Evolutionary conservation across 2,888 invertebrate genomes (phyloP), one percentile per base, ranked within the genome.

Genomic region (Zhuqinia jingwanae): DNA sequence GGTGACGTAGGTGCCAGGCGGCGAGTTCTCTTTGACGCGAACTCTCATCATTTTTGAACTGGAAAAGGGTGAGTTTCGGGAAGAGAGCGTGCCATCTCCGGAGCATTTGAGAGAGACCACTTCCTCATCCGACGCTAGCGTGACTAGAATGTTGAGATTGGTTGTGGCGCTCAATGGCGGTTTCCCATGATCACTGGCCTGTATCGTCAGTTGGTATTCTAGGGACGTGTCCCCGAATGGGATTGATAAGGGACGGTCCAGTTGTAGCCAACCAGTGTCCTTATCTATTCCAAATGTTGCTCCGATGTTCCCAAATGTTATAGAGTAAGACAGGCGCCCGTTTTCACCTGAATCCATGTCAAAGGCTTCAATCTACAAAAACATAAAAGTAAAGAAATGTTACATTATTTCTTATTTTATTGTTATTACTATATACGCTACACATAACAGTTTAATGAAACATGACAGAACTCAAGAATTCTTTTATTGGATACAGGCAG

Each of bases 301-400:
- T 65, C 96, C 97, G 76, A 97, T 96, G 93, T 98, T 97, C 0
- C 96, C 96, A 94, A 97, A 96, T 36, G 95, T 95, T 91, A 98
- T 96, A 65, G 97, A 95, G 93, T 98, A 98, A 0, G 94, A 94
- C 73, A 97, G 94, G 90, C 95, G 94, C 0, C 96, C 96, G 92
- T 97, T 97, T 87, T 95, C 94, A 0, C 95, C 98, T 89, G 95
- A 95, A 92, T 97, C 98, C 88, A 95, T 94, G 93, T 97, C 97
- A 50, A 96, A 95, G 42, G 97, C 97, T 77, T 90, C 89, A 58
- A 91, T 87, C 91, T 91, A 60, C 0, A 68, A 58, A 1, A 70
- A 75, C 10, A 73, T 47, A 68, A 22, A 36, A 68, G 15, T 36
- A 36, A 70, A 42, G 36, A 36, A 25, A 22, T 68, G 5, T n/a